phyloP scores from a whole-genome alignment of 2,797 vertebrate species.

The Thunnus albacares region DNA sequence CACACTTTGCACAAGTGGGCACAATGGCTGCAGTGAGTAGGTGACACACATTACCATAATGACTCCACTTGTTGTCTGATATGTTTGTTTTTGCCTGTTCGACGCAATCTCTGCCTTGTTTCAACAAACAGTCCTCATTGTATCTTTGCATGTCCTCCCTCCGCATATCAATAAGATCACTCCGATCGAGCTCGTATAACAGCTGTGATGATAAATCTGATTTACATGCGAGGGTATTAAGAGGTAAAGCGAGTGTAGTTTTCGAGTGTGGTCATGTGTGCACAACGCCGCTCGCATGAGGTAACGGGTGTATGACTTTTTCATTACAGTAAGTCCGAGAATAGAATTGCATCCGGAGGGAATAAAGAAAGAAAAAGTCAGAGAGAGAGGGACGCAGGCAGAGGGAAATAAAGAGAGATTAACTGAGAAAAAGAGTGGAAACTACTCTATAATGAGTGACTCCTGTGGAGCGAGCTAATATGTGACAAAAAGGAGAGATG shows the following conservation, averaged over 20 bases:
- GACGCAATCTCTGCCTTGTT: background rate
- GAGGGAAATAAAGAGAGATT: constrained; percentile 12
- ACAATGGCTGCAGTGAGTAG: constrained; percentile 5
- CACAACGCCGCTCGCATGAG: background rate
- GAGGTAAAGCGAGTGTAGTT: background rate
- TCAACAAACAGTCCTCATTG: constrained; percentile 4
- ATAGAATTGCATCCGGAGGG: background rate
- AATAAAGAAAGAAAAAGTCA: background rate
- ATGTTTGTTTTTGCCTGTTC: constrained; percentile 11
- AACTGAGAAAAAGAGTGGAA: constrained; percentile 11
- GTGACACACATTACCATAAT: constrained; percentile 34
- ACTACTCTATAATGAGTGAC: constrained; percentile 27
- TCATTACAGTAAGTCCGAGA: background rate
- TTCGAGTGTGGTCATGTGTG: background rate
- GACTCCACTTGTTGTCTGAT: constrained; percentile 26
- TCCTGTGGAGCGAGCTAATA: constrained; percentile 26
- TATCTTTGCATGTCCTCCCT: background rate
- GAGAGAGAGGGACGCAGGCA: background rate
- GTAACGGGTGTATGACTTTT: constrained; percentile 19
- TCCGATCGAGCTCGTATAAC: background rate
- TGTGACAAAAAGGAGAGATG: constrained; percentile 15
- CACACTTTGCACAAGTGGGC: constrained; percentile 17
- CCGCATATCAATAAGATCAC: constrained; percentile 10
- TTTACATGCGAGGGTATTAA: background rate
- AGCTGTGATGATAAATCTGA: constrained; percentile 11